Evolutionary conservation across 2,888 invertebrate species (phyloP).

Genomic region (Volucella inanis): DNA sequence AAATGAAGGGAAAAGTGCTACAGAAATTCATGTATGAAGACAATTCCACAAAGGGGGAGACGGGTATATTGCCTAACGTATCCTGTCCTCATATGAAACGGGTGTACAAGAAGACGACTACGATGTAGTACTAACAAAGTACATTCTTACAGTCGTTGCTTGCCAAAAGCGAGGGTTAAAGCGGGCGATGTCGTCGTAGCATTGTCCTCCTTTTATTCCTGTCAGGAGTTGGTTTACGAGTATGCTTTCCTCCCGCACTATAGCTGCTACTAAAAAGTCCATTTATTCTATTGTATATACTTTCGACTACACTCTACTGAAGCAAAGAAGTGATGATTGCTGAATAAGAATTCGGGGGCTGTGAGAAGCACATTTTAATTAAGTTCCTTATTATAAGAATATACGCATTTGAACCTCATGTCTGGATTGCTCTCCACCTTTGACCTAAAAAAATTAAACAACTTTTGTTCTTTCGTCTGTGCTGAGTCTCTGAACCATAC

Average conservation of each 20-base stretch:
- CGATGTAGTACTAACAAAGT: constrained; percentile 33
- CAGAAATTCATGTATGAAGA: constrained; percentile 51
- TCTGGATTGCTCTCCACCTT: background rate
- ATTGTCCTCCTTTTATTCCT: constrained; percentile 60
- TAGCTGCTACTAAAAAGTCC: constrained; percentile 17
- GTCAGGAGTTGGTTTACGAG: constrained; percentile 3
- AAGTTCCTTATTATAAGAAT: background rate
- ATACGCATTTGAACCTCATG: background rate
- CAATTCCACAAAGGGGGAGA: constrained; percentile 22
- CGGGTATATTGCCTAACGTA: constrained; percentile 17
- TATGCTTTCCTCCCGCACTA: constrained; percentile 12
- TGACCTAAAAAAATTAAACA: background rate
- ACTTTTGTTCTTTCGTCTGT: no score
- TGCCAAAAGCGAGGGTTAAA: constrained; percentile 52
- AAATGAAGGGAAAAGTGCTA: constrained; percentile 37
- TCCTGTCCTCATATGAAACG: constrained; percentile 43
- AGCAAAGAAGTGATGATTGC: constrained; percentile 45
- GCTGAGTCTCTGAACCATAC: no score
- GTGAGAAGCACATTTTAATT: constrained; percentile 40
- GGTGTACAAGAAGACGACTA: constrained; percentile 43
- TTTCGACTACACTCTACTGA: constrained; percentile 60
- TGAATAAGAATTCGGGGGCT: background rate
- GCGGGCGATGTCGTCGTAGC: constrained; percentile 39
- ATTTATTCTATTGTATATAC: background rate
- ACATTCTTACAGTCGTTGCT: constrained; percentile 39